Percentiles rank a stretch among this genome's conserved stretches.
Conservation (phyloP, 2,113 vertebrate genomes). For the Fulica atra region DNA sequence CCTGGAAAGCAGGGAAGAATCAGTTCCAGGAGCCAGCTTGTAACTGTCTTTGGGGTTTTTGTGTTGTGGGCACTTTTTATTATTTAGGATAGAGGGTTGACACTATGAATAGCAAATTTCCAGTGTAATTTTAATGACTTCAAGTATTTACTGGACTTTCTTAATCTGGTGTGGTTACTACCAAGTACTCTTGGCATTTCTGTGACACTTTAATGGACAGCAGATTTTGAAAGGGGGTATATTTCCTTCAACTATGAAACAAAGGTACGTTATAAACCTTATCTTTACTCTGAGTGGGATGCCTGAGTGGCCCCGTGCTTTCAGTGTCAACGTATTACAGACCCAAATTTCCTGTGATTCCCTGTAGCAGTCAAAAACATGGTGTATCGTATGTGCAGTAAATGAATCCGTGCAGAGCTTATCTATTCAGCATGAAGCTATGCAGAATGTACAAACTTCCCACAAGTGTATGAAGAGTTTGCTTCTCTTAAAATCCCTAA, state of each 20-base stretch:
- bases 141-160: background rate
- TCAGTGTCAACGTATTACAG: background rate
- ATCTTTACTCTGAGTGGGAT: background rate
- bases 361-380: background rate
- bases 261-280: background rate
- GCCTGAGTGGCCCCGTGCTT: background rate
- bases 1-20: background rate
- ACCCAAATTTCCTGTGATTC: background rate
- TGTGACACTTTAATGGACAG: background rate
- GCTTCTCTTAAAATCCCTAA: background rate
- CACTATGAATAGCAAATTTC: background rate
- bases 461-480: background rate
- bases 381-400: background rate
- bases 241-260: background rate
- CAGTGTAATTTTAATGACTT: background rate
- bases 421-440: background rate
- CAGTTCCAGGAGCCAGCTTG: background rate
- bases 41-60: background rate
- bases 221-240: background rate
- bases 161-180: background rate
- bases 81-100: background rate
- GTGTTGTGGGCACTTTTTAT: too few species aligned
- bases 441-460: background rate
- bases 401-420: background rate
- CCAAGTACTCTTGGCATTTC: background rate